Base-by-base conservation (phyloP, 2,113 vertebrate genomes). In the Pyxicephalus adspersus region DNA sequence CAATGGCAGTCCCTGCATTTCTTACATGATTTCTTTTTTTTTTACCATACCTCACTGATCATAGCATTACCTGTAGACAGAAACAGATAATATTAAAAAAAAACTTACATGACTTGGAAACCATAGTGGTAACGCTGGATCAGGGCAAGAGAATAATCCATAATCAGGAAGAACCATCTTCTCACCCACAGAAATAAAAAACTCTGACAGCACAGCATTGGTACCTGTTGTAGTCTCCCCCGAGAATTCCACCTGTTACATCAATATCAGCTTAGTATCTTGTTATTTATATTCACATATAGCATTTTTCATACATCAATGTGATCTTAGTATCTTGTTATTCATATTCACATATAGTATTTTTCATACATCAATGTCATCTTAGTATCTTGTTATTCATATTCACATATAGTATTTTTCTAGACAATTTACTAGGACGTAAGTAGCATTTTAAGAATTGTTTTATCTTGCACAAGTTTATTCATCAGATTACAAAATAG, bases 71-170 rank as follows among this genome's bases (percentile, higher is more conserved):
- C 19, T 5, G n/a, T 1, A 22, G 22, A 11, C n/a, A 60, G 20
- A 3, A n/a, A 23, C 20, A n/a, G n/a, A 20, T 15, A n/a, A 15
- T 60, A 60, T n/a, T n/a, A 83, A 28, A 50, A 64, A 0, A 29
- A 20, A 50, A 71, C 87, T 87, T 80, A 95, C 94, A 76, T 26
- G 86, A 17, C 85, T 50, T 70, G 94, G 94, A 83, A 96, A 95
- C 94, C 95, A 96, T 74, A 89, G 85, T 72, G 82, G 81, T 54
- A 89, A 89, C 52, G 85, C 15, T 0, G 76, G 83, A 9, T 93
- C 87, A 0, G 91, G 89, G 75, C 87, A 89, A 1, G 85, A 83
- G 82, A 94, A 88, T 90, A 93, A 86, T 17, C 82, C 81, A 66
- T 88, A 93, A 20, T 91, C 51, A 5, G 91, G 89, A 26, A 50